phyloP scores from a whole-genome alignment of 2,113 vertebrate species.

The Pampusana beccarii region DNA sequence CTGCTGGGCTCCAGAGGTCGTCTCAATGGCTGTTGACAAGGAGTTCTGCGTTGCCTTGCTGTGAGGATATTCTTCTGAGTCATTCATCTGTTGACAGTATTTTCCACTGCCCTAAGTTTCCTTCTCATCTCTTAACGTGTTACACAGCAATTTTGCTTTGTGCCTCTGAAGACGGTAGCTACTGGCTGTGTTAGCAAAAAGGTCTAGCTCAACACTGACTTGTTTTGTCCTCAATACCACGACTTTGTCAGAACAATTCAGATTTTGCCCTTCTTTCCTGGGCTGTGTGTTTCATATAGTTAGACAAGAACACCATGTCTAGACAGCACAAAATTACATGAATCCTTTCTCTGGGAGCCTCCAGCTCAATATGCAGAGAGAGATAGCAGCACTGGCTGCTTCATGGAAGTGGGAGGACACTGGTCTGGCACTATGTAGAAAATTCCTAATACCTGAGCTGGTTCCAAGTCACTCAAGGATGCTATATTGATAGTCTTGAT shows the following conservation, averaged over 20 bases:
- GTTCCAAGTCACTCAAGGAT: not conserved
- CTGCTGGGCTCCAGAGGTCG: not conserved
- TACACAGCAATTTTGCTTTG: not conserved
- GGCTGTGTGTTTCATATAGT: not conserved
- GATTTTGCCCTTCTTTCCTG: not conserved
- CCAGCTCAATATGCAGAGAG: rapidly evolving
- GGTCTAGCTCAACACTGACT: not conserved
- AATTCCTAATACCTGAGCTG: not conserved
- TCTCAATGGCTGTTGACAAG: not conserved
- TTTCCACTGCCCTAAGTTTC: not conserved
- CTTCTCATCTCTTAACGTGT: not conserved
- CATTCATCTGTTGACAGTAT: not conserved
- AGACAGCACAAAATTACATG: not conserved
- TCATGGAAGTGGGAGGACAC: not conserved
- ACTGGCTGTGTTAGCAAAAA: not conserved
- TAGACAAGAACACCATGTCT: not conserved
- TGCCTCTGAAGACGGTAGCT: not conserved
- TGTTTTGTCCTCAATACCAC: not conserved
- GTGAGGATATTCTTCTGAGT: not conserved
- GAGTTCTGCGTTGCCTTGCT: not conserved
- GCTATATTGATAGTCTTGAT: not conserved
- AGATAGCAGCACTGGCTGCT: not conserved
- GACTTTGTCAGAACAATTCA: not conserved
- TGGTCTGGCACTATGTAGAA: not conserved
- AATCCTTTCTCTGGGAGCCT: not conserved